A percentile compares a stretch with the other conserved stretches of the same genome.
phyloP scores from a whole-genome alignment of 2,113 vertebrate species.

The Mionectes macconnelli region DNA sequence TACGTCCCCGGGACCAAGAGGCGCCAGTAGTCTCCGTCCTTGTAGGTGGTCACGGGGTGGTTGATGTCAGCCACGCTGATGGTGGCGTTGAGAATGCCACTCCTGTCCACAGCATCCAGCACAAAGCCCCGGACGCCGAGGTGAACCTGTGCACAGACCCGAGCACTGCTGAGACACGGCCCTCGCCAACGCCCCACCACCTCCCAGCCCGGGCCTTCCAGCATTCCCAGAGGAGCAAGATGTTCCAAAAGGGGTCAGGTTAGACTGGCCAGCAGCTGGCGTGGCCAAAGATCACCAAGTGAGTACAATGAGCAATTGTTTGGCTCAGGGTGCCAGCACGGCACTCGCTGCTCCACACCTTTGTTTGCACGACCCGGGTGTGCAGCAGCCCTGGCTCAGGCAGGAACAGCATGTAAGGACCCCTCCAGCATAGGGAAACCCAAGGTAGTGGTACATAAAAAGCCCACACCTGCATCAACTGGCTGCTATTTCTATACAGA shows the following conservation, averaged over 20 bases:
- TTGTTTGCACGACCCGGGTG: conserved; percentile 29
- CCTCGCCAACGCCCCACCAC: not conserved
- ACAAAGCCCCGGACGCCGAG: conserved; percentile 87
- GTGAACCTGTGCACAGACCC: conserved; percentile 81
- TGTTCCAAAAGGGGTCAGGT: not conserved
- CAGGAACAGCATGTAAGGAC: not conserved
- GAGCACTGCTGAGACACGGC: not conserved
- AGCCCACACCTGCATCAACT: not conserved
- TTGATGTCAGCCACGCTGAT: conserved; percentile 84
- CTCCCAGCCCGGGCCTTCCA: not conserved
- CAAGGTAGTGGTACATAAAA: not conserved
- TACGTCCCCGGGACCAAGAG: conserved; percentile 87
- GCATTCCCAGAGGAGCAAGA: not conserved
- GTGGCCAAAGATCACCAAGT: not conserved
- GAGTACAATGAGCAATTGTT: conserved; percentile 37
- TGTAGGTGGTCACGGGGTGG: conserved; percentile 85
- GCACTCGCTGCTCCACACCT: conserved; percentile 8
- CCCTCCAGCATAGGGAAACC: not conserved
- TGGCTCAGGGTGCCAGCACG: not conserved
- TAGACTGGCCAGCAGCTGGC: not conserved
- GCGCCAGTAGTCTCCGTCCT: conserved; percentile 93
- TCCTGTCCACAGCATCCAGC: conserved; percentile 82
- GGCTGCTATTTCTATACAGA: not conserved
- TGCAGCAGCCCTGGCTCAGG: not conserved
- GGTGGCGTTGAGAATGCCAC: conserved; percentile 90